Conservation (phyloP, 2,888 invertebrate species). For the Acleris literana region DNA sequence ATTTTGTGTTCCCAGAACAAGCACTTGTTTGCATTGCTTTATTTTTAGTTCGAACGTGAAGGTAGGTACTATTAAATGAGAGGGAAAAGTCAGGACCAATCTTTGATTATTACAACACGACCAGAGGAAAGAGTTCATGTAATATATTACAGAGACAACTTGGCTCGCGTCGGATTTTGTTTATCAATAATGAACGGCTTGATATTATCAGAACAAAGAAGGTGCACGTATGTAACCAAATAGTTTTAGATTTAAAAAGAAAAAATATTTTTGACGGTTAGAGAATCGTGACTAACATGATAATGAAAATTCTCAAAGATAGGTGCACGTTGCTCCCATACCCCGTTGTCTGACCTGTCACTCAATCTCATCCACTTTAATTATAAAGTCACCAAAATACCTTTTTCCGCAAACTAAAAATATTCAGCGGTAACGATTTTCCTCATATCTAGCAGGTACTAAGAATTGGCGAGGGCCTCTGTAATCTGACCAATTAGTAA, state of each 20-base stretch:
- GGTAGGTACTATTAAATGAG: constrained; percentile 37
- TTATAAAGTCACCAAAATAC: constrained; percentile 31
- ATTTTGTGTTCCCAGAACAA: constrained; percentile 33
- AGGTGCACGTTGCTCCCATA: too few relatives aligned
- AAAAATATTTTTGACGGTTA: background rate
- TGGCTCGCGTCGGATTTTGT: constrained; percentile 1
- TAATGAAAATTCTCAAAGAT: constrained; percentile 8
- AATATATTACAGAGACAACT: background rate
- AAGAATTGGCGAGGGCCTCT: constrained; percentile 47
- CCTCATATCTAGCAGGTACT: constrained; percentile 37
- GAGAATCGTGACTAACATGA: background rate
- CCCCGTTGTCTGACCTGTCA: constrained; percentile 29
- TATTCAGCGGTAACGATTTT: constrained; percentile 36
- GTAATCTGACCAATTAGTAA: constrained; percentile 74
- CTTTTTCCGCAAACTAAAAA: constrained; percentile 15
- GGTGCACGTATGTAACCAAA: constrained; percentile 2
- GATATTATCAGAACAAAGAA: constrained; percentile 9
- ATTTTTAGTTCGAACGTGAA: constrained; percentile 41
- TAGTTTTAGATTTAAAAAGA: background rate
- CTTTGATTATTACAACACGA: constrained; percentile 7
- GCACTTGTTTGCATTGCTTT: constrained; percentile 36
- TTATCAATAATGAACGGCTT: constrained; percentile 5
- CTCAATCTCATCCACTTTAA: constrained; percentile 28
- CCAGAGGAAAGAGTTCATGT: background rate
- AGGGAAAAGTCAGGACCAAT: constrained; percentile 48